phyloP scores from a whole-genome alignment of 2,888 invertebrate genomes.

The Abrostola triplasia region DNA sequence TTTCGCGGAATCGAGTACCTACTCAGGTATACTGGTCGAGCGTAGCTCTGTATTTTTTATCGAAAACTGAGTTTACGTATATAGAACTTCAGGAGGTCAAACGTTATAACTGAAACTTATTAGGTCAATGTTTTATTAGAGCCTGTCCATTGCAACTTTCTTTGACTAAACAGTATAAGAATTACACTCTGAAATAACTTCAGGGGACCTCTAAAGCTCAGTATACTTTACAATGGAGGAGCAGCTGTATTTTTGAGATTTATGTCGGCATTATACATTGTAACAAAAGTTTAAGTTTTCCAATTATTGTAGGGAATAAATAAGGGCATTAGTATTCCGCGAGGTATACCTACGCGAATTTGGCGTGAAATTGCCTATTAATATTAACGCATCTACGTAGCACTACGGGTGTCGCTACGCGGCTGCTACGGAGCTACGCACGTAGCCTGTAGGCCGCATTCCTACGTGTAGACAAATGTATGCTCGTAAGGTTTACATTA shows the following conservation, averaged over 20 bases:
- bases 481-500: constrained; percentile 17
- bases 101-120: constrained; percentile 19
- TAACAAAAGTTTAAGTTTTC: constrained; percentile 39
- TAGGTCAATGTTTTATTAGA: constrained; percentile 10
- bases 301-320: constrained; percentile 36
- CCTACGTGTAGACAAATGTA: constrained; percentile 64
- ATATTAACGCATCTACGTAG: constrained; percentile 54
- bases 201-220: background rate
- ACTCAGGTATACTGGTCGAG: constrained; percentile 69
- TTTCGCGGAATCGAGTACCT: constrained; percentile 76
- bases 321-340: constrained; percentile 36
- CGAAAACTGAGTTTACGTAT: constrained; percentile 44
- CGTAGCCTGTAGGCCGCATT: constrained; percentile 69
- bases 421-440: constrained; percentile 66
- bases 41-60: constrained; percentile 42
- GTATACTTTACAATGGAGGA: constrained; percentile 5
- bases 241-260: constrained; percentile 29
- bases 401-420: constrained; percentile 58
- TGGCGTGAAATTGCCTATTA: constrained; percentile 51
- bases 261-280: constrained; percentile 15
- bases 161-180: background rate
- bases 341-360: constrained; percentile 37
- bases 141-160: constrained; percentile 10
- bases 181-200: background rate
- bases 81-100: constrained; percentile 22